phyloP scores from a whole-genome alignment of 2,113 vertebrate species.

The Promerops cafer region DNA sequence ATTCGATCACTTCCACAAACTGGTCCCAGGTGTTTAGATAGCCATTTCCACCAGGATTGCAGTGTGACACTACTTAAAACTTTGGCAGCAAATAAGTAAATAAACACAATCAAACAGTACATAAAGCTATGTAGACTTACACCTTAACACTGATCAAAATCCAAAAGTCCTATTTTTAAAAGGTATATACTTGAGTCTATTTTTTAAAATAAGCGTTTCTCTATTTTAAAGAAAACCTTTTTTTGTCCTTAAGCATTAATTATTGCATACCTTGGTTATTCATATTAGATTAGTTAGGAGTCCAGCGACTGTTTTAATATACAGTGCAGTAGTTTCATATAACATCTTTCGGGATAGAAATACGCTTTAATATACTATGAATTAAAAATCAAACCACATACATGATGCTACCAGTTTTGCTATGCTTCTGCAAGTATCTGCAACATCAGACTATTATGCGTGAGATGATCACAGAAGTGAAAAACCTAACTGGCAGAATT shows the following conservation, averaged over 20 bases:
- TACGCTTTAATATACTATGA: constrained; percentile 43
- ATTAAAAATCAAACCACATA: constrained; percentile 59
- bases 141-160: background rate
- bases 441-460: constrained; percentile 38
- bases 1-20: background rate
- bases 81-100: constrained; percentile 13
- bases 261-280: background rate
- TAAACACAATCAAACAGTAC: background rate
- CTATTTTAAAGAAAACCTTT: background rate
- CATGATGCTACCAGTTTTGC: constrained; percentile 51
- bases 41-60: background rate
- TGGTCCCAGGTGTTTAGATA: background rate
- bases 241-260: background rate
- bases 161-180: background rate
- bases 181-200: background rate
- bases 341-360: background rate
- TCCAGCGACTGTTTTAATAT: background rate
- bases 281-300: background rate
- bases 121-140: background rate
- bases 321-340: background rate
- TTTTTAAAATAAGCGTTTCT: background rate
- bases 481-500: constrained; percentile 44
- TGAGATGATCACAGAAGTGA: constrained; percentile 45
- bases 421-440: constrained; percentile 52
- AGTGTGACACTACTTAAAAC: background rate